Conservation (phyloP, 2,888 invertebrate species). For the Sthenelais limicola region DNA sequence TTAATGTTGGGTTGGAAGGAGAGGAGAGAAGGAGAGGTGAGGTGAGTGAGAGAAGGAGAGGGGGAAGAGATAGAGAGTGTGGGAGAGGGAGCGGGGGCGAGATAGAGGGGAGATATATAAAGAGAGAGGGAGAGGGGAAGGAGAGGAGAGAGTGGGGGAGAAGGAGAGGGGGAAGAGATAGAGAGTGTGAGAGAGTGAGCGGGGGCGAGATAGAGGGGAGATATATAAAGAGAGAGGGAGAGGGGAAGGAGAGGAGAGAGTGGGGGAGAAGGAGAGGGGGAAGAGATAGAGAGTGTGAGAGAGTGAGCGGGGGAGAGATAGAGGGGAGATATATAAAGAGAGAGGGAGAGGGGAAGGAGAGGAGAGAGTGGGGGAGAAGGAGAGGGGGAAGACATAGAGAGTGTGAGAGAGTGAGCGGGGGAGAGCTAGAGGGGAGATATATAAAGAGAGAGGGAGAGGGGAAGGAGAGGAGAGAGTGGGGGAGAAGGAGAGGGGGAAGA, state of each 20-base stretch:
- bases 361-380: not conserved
- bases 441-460: too few species aligned
- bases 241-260: not conserved
- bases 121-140: not conserved
- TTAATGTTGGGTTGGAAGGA: not conserved
- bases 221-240: not conserved
- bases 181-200: not conserved
- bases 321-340: not conserved
- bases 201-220: not conserved
- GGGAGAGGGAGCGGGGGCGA: not conserved
- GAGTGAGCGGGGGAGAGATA: not conserved
- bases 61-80: not conserved
- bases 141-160: not conserved
- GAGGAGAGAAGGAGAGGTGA: not conserved
- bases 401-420: too few species aligned
- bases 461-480: too few species aligned
- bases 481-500: too few species aligned
- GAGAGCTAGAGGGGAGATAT: too few species aligned
- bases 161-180: not conserved
- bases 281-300: not conserved
- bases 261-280: not conserved
- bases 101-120: not conserved
- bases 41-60: not conserved
- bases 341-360: not conserved
- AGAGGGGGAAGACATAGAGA: not conserved